Percentiles rank a stretch among this genome's conserved stretches.
These are phyloP conservation scores for Eumaeus atala DNA, from an alignment of 1,140 invertebrate species.

Conservation along the genomic window DNA sequence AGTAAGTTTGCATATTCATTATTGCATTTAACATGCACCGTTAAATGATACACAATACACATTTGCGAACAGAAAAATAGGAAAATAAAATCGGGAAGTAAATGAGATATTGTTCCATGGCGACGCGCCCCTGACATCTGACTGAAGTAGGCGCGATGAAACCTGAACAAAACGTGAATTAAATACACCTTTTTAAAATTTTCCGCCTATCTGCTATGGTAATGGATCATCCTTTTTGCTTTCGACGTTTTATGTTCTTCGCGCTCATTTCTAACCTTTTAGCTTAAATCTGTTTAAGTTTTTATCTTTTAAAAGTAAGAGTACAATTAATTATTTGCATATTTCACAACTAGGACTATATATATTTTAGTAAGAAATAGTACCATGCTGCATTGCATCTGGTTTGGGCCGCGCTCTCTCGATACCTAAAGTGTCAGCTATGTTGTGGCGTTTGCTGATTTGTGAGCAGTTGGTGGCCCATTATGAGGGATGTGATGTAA, in stretches of 20 bases:
- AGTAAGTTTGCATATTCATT: too few species aligned
- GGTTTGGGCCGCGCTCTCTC: too few species aligned
- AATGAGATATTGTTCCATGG: slow-evolving; percentile 54
- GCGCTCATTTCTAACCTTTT: slow-evolving; percentile 12
- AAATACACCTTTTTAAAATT: slow-evolving; percentile 37
- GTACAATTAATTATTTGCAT: not conserved
- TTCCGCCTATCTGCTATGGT: slow-evolving; percentile 26
- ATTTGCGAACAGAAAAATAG: slow-evolving; percentile 26
- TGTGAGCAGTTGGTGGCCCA: too few species aligned
- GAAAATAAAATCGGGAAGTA: slow-evolving; percentile 44
- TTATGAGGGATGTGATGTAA: too few species aligned
- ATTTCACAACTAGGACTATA: not conserved
- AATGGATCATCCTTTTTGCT: slow-evolving; percentile 31
- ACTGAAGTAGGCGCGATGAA: slow-evolving; percentile 49
- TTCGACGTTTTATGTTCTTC: not conserved
- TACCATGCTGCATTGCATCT: too few species aligned
- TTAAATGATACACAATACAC: not conserved
- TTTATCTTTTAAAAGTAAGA: too few species aligned
- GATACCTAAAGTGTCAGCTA: too few species aligned
- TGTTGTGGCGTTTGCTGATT: too few species aligned
- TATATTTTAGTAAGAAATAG: too few species aligned
- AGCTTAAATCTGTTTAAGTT: slow-evolving; percentile 19
- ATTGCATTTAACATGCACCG: too few species aligned
- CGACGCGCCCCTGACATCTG: slow-evolving; percentile 34
- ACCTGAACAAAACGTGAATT: slow-evolving; percentile 45